Base-by-base conservation (phyloP, 2,888 invertebrate genomes). In the Hirtodrosophila confusa region DNA sequence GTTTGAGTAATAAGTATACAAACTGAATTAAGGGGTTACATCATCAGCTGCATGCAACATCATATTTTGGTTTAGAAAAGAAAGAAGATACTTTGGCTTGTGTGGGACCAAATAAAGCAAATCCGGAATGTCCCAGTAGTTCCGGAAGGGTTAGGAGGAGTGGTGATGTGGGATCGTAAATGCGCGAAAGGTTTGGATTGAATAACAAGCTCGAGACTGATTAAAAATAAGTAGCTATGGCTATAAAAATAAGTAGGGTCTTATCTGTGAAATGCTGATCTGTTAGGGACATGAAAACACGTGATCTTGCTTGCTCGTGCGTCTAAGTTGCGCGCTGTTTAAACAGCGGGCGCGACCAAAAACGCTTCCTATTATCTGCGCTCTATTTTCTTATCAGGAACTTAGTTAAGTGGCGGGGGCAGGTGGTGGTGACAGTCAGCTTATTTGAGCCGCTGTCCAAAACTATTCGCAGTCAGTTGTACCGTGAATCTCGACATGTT, bases 241-340 rank as follows among this genome's bases (percentile, higher is more conserved):
- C 6, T 12, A 11, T 23, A n/a, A 27, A 37, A 33, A 33, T 17
- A 33, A 10, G 9, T 29, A 35, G 3, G n/a, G 8, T 37, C 23
- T 24, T 40, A 43, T 44, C 70, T 55, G 10, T 27, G 39, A 40
- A 36, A 39, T 35, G 43, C 9, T 23, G 39, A 43, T 44, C 17
- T 17, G 17, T 17, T 17, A 17, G 17, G 44, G 47, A 39, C 12
- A 24, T 49, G 71, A 17, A 17, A 17, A 83, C 80, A 80, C 84
- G 80, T 80, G 80, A 83, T 83, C 47, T 35, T 77, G 64, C 71
- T 71, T 73, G 73, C 69, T 62, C 56, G 58, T 61, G 57, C 43
- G 56, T 37, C 40, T 67, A 67, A 70, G 40, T 55, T 74, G 49
- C 77, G 44, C 47, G 63, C 69, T 45, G 54, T 43, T 44, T 53